Base-by-base conservation (phyloP, 2,797 vertebrate species). In the Thaleichthys pacificus region DNA sequence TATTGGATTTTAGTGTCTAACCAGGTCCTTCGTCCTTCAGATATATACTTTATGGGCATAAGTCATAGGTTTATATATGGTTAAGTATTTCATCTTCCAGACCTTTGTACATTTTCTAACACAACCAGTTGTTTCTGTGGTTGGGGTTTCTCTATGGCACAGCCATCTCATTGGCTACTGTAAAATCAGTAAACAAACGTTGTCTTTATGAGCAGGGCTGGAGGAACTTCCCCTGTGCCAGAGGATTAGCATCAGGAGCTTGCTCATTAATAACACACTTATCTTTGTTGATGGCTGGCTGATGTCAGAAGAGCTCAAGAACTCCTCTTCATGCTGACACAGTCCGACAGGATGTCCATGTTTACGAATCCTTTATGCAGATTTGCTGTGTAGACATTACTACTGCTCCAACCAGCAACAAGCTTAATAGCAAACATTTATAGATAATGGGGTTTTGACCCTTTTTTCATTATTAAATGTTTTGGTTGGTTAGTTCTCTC, bases 241-340 rank as follows among this genome's bases (percentile, higher is more conserved):
- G 22, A 19, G 65, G 65, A 66, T 26, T 51, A 51, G 51, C 51
- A 56, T 56, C 51, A 51, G 47, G 47, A 15, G 7, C 26, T n/a
- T 26, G 49, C 42, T 26, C 65, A 66, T 66, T 66, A 22, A 22
- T 66, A 51, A 56, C 17, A 17, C 38, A 26, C 65, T 70, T 49
- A 62, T 75, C 35, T n/a, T 61, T 22, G 2, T 35, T 26, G 30
- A 32, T 60, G 35, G 57, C 68, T 47, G 57, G 57, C 21, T 66
- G 65, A 64, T 64, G 62, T 11, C 32, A 32, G 62, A 64, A n/a
- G 62, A 51, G 47, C 24, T 15, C 65, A 66, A 51, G 22, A 42
- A 24, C 47, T 51, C 65, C 47, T 38, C 8, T 32, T 14, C 4
- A 38, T 21, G 38, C 38, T 4, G 38, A 47, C 4, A 30, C 17